phyloP scores from a whole-genome alignment of 2,888 invertebrate species.

The Lochmaea crataegi region DNA sequence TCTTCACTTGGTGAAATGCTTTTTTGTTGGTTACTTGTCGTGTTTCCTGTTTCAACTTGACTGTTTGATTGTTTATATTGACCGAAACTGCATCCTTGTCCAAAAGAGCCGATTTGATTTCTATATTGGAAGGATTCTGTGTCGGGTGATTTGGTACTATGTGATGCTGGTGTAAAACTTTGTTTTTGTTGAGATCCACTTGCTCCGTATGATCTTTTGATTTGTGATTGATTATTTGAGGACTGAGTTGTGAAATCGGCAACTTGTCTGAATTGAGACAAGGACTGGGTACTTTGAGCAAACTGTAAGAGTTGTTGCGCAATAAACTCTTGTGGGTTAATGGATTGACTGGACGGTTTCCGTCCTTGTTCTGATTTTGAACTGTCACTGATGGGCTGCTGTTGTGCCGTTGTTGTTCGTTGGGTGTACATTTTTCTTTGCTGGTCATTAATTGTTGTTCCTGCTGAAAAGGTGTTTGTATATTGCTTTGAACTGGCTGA shows the following conservation, averaged over 20 bases:
- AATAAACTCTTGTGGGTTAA: slow-evolving; percentile 31
- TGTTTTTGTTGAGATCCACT: slow-evolving; percentile 24
- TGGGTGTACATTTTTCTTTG: slow-evolving; percentile 16
- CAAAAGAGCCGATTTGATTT: background rate
- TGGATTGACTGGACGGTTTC: slow-evolving; percentile 22
- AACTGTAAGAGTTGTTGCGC: slow-evolving; percentile 40
- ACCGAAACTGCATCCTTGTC: slow-evolving; percentile 17
- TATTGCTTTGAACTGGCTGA: slow-evolving; percentile 12
- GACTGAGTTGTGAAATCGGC: slow-evolving; percentile 24
- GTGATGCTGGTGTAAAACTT: slow-evolving; percentile 14
- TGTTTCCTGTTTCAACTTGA: slow-evolving; percentile 19
- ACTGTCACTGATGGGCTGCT: background rate
- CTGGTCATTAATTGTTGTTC: slow-evolving; percentile 12
- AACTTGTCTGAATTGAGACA: slow-evolving; percentile 38
- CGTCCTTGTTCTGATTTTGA: slow-evolving; percentile 21
- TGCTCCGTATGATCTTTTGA: slow-evolving; percentile 8
- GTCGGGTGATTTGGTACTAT: background rate
- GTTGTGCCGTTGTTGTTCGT: background rate
- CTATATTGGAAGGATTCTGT: slow-evolving; percentile 18
- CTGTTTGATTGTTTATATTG: slow-evolving; percentile 27
- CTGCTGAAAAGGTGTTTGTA: background rate
- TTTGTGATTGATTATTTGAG: slow-evolving; percentile 16
- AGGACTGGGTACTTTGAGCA: slow-evolving; percentile 40
- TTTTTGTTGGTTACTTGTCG: slow-evolving; percentile 14
- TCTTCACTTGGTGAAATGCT: slow-evolving; percentile 22